Evolutionary conservation across 2,888 invertebrate species (phyloP).

Genomic region (Phorcus lineatus): DNA sequence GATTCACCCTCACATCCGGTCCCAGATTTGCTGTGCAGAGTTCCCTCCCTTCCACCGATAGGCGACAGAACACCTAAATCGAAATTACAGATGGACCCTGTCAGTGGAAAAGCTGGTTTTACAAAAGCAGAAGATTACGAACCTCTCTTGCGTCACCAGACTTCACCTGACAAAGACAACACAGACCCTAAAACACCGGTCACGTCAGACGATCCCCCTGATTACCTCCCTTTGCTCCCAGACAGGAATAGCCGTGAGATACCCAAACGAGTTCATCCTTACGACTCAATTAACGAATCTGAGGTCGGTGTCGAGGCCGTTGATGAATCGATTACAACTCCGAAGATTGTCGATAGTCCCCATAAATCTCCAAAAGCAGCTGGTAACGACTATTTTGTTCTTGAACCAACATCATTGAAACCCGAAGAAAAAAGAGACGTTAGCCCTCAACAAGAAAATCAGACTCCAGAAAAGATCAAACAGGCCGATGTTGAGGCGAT

Average conservation of each 20-base stretch:
- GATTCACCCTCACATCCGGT: neutral
- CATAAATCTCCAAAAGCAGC: neutral
- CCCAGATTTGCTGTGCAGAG: neutral
- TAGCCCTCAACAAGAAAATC: neutral
- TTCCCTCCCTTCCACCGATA: conserved; percentile 3
- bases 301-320: neutral
- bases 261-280: neutral
- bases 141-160: neutral
- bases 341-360: neutral
- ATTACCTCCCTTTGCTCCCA: conserved; percentile 16
- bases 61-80: neutral
- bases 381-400: neutral
- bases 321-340: neutral
- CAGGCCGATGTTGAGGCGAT: neutral
- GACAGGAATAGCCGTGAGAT: conserved; percentile 13
- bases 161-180: neutral
- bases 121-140: neutral
- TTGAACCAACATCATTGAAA: neutral
- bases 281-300: neutral
- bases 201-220: neutral
- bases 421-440: neutral
- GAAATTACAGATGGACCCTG: neutral
- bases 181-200: neutral
- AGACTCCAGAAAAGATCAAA: neutral
- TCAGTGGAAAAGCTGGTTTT: neutral